Evolutionary conservation across 2,888 invertebrate genomes (phyloP).

Genomic region (Phortica magna): DNA sequence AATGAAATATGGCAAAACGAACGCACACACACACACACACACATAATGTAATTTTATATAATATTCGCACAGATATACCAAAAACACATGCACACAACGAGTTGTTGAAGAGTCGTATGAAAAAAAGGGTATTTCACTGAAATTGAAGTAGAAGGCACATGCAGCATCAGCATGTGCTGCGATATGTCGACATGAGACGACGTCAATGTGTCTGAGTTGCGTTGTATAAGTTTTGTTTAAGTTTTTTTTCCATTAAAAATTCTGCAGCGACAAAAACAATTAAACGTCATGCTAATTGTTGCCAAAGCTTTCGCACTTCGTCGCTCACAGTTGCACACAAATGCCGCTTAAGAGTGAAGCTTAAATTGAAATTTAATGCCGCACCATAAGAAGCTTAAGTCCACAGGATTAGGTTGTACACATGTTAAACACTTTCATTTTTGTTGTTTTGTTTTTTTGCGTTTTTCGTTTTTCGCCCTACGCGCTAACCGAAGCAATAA

Average conservation of each 20-base stretch:
- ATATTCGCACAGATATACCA: not conserved
- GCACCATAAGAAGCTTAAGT: constrained; percentile 58
- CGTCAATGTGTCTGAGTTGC: too few species aligned
- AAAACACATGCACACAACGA: not conserved
- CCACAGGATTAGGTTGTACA: constrained; percentile 66
- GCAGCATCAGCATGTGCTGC: not conserved
- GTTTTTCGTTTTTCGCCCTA: constrained; percentile 10
- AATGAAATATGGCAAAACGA: not conserved
- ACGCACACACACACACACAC: not conserved
- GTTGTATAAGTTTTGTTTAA: not conserved
- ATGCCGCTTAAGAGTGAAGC: constrained; percentile 51
- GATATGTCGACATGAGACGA: too few species aligned
- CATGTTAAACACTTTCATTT: constrained; percentile 66
- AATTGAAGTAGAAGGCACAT: not conserved
- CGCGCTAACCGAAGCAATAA: constrained; percentile 39
- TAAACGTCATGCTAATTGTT: constrained; percentile 68
- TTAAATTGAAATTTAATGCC: constrained; percentile 73
- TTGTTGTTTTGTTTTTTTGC: constrained; percentile 34
- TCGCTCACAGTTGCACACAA: constrained; percentile 51
- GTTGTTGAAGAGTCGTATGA: not conserved
- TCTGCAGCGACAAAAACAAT: constrained; percentile 56
- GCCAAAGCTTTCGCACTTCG: constrained; percentile 67
- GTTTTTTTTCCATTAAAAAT: constrained; percentile 67
- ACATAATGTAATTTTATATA: not conserved
- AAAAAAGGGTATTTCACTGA: not conserved